A percentile compares a stretch with the other conserved stretches of the same genome.
These are phyloP conservation scores for Globodera rostochiensis DNA, from an alignment of 1,140 invertebrate genomes.

Conservation along the genomic window DNA sequence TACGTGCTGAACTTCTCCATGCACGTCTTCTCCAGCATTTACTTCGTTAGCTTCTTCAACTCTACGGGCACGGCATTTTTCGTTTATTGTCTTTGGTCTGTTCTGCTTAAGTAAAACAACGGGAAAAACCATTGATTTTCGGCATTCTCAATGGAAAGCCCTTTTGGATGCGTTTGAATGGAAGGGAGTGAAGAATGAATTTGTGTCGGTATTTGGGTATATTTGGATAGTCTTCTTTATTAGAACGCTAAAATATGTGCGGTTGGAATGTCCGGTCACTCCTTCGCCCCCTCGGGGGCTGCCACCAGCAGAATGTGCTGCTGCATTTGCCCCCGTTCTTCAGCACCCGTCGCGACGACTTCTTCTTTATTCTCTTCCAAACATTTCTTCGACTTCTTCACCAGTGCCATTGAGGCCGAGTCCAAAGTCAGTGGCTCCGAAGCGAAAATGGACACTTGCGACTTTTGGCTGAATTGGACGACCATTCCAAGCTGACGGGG, in stretches of 20 bases:
- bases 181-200: background rate
- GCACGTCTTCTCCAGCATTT: slow-evolving; percentile 25
- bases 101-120: too few species aligned
- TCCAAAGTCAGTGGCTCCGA: background rate
- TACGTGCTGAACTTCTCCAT: slow-evolving; percentile 13
- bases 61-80: slow-evolving; percentile 6
- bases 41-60: slow-evolving; percentile 32
- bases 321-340: background rate
- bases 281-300: background rate
- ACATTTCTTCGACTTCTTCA: background rate
- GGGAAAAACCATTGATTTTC: too few species aligned
- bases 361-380: background rate
- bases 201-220: background rate
- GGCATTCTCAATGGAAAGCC: background rate
- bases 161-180: background rate
- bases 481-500: background rate
- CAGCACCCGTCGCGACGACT: background rate
- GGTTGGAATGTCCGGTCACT: background rate
- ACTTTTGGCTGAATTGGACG: background rate
- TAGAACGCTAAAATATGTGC: background rate
- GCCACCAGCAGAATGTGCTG: background rate
- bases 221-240: background rate
- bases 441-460: background rate
- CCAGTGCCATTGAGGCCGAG: background rate
- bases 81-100: background rate